A percentile compares a stretch with the other conserved stretches of the same genome.
phyloP scores from a whole-genome alignment of 2,113 vertebrate genomes.

The Xenopus borealis region DNA sequence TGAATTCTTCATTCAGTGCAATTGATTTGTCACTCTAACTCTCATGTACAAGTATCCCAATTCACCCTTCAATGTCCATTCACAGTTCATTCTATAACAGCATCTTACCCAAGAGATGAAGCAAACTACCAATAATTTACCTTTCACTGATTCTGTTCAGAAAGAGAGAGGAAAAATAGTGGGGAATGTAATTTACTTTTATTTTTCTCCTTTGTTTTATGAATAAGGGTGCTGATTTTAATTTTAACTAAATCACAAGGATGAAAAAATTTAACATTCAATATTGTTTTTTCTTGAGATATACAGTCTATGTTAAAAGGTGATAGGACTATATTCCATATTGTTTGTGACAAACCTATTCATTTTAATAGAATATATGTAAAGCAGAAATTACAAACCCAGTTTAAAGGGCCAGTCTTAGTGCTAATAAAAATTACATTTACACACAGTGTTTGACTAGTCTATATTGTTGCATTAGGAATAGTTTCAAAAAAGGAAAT shows the following conservation, averaged over 20 bases:
- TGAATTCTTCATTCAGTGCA: constrained; percentile 11
- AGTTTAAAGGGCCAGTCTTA: too few species aligned
- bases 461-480: too few species aligned
- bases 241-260: constrained; percentile 46
- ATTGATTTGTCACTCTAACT: constrained; percentile 25
- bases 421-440: too few species aligned
- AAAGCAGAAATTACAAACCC: too few species aligned
- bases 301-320: constrained; percentile 11
- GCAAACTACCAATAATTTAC: constrained; percentile 33
- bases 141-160: constrained; percentile 31
- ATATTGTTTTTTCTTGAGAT: neutral
- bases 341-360: constrained; percentile 29
- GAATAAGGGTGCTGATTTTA: constrained; percentile 41
- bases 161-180: constrained; percentile 19
- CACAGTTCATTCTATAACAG: constrained; percentile 34
- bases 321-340: constrained; percentile 15
- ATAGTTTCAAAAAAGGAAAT: too few species aligned
- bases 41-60: neutral
- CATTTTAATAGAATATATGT: neutral
- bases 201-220: constrained; percentile 27
- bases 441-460: too few species aligned
- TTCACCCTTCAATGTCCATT: neutral
- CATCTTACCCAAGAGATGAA: constrained; percentile 29
- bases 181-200: constrained; percentile 24
- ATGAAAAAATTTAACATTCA: constrained; percentile 37